These are phyloP conservation scores for Grallaria varia DNA, from an alignment of 2,113 vertebrate genomes.

Conservation along the genomic window DNA sequence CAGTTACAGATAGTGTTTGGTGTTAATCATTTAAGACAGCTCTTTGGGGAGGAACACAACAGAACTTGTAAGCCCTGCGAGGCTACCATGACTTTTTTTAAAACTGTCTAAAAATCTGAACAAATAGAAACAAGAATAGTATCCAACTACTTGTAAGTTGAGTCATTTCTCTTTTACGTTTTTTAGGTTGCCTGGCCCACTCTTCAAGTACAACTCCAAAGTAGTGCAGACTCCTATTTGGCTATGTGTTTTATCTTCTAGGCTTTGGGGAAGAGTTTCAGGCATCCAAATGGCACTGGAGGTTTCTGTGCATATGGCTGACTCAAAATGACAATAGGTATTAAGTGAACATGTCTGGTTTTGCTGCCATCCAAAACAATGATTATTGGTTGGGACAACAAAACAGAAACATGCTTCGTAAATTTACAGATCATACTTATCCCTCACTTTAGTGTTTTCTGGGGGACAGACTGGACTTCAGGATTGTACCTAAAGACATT, in stretches of 20 bases:
- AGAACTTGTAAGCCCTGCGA: background rate
- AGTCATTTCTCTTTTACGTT: background rate
- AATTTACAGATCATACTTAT: background rate
- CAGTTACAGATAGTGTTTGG: background rate
- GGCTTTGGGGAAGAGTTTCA: background rate
- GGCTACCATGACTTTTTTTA: background rate
- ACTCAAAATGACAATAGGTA: background rate
- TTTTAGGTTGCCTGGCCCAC: background rate
- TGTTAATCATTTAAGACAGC: background rate
- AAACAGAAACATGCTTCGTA: background rate
- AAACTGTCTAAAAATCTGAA: background rate
- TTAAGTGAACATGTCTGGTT: background rate
- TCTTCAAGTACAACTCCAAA: background rate
- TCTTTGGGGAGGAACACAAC: background rate
- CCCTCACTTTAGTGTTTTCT: background rate
- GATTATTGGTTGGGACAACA: background rate
- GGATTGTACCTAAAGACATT: background rate
- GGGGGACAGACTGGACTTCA: background rate
- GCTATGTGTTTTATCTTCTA: background rate
- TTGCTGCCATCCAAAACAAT: background rate
- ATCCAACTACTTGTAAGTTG: background rate
- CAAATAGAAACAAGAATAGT: background rate
- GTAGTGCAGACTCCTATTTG: background rate
- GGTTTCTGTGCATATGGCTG: background rate
- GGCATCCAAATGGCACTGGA: background rate